Evolutionary conservation across 2,113 vertebrate genomes (phyloP), one percentile per base, ranked within the genome.

Genomic region (Naja naja): DNA sequence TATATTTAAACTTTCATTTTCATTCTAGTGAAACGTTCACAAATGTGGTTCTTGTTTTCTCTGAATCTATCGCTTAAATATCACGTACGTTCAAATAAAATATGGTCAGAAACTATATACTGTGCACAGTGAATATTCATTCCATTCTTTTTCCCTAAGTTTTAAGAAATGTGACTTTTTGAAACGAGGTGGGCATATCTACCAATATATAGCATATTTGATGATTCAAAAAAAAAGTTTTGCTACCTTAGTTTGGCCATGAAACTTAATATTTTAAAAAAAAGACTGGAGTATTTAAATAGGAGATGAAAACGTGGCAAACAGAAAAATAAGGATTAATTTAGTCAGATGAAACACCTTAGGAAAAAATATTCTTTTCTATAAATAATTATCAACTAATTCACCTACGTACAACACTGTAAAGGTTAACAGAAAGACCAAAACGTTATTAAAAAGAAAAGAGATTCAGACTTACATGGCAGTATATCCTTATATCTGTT

Each of bases 401-500:
- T 95, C 94, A 94, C 86, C 34, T 74, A 92, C 87, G 69, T 88
- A 93, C 69, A 56, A 93, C 90, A 22, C 95, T 45, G 16, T 81
- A 60, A 96, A 94, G 2, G 93, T 56, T 45, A 92, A 92, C 93
- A 27, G 93, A 90, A 91, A 92, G 34, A 91, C 1, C 58, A 34
- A 94, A 95, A 12, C 53, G 25, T 39, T 96, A 95, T 91, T 93
- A 95, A 47, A 7, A 92, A 94, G 91, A 93, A 87, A 91, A 52
- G 95, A 52, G 95, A 94, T 93, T 94, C 89, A 95, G 91, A 98
- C 99, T 99, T 98, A 99, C 99, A 99, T 93, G 99, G 99, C 95
- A 99, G 97, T 96, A 99, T 99, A 97, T 99, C 99, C 97, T 99
- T 99, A 94, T 99, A 99, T 98, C 99, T 97, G 97, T 99, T 99